Evolutionary conservation across 2,888 invertebrate genomes (phyloP), one percentile per base, ranked within the genome.

Genomic region (Macrosiphum euphorbiae): DNA sequence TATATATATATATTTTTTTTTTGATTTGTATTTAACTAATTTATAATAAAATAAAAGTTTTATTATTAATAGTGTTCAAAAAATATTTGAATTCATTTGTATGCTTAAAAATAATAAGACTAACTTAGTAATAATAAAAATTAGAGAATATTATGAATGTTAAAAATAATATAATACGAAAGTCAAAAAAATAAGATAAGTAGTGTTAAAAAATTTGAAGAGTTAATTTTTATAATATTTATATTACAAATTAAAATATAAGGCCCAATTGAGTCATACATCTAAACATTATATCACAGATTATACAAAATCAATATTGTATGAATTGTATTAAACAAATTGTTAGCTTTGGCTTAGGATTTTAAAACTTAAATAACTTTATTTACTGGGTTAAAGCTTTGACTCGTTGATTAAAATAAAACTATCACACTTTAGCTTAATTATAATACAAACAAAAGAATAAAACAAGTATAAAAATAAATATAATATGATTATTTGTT

Each of bases 201-300:
- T 89, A 93, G 85, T 92, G 84, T 91, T 41, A 84, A 91, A 52
- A 52, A 67, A 67, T 8, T 41, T 78, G 35, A 88, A 58, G 52
- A 50, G 35, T 86, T 41, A 86, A n/a, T 86, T 67, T 92, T 92
- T 50, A 61, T 88, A 92, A 91, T 85, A 85, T 58, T 85, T 44
- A 58, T 91, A 91, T 44, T 91, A 91, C 86, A 91, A 91, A 91
- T 55, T 86, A 91, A 91, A 91, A 91, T 91, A 92, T 94, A 94
- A 90, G 90, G 93, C 93, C 61, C 93, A 90, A 41, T 61, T 58
- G 41, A 90, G 26, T 90, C 50, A 90, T 90, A 94, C 26, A 89
- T 94, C 93, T 94, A 94, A 94, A 94, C 61, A 94, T 92, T 87
- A 92, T 94, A 94, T 94, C 93, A 94, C 93, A 94, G 93, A 94